phyloP scores from a whole-genome alignment of 2,797 vertebrate species.

The Gadopsis marmoratus region DNA sequence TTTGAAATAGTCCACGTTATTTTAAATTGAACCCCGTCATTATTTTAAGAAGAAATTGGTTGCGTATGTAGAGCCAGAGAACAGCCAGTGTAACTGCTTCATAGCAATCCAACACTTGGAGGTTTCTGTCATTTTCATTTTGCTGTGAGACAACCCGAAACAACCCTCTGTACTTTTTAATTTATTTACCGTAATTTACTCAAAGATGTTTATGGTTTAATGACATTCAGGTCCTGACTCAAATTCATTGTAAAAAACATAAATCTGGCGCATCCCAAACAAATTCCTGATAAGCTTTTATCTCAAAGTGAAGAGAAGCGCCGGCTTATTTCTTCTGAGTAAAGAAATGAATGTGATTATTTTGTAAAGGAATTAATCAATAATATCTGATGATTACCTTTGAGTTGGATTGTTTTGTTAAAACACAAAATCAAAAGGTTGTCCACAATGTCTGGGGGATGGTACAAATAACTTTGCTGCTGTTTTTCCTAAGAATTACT shows the following conservation, averaged over 20 bases:
- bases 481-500: not conserved
- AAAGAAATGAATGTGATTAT: not conserved
- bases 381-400: not conserved
- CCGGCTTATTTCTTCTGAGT: not conserved
- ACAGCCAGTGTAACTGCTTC: not conserved
- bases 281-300: not conserved
- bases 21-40: not conserved
- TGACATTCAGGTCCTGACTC: not conserved
- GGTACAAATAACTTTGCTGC: not conserved
- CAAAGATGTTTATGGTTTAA: not conserved
- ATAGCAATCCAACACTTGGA: not conserved
- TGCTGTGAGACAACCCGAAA: not conserved
- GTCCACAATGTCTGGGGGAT: not conserved
- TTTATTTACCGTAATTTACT: not conserved
- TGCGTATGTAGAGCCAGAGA: not conserved
- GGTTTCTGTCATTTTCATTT: slow-evolving; percentile 3
- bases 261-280: rapidly evolving
- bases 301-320: not conserved
- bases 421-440: not conserved
- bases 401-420: not conserved
- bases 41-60: slow-evolving; percentile 2
- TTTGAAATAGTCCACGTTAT: not conserved
- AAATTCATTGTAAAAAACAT: not conserved
- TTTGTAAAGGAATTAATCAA: not conserved
- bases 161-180: too few species aligned